Conservation (phyloP, 2,113 vertebrate species). For the Muscicapa adusta region DNA sequence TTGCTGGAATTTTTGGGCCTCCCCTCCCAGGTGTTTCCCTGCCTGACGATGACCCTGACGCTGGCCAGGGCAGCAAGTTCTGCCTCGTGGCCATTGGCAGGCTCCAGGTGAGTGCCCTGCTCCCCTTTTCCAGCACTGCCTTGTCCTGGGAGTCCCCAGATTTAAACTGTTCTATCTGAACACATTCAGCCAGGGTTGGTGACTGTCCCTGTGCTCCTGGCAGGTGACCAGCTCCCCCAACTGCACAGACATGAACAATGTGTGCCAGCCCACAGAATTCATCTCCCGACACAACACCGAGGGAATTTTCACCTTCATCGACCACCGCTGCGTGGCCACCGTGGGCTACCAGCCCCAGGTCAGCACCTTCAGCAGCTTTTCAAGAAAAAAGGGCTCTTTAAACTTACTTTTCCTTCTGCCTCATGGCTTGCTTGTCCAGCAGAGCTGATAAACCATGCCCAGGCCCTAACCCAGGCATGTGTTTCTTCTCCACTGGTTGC, state of each 20-base stretch:
- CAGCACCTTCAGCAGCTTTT: not conserved
- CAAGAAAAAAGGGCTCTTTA: fast-evolving
- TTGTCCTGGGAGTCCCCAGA: fast-evolving
- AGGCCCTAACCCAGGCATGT: not conserved
- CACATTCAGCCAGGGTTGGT: fast-evolving
- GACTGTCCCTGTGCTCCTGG: not conserved
- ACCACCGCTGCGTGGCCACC: slow-evolving; percentile 89
- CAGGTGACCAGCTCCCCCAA: slow-evolving; percentile 93
- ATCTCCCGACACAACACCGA: slow-evolving; percentile 93
- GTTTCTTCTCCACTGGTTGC: not conserved
- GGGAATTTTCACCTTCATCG: slow-evolving; percentile 92
- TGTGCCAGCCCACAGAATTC: slow-evolving; percentile 91
- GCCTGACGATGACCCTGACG: slow-evolving; percentile 89
- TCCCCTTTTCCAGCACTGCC: fast-evolving
- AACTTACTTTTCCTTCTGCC: fast-evolving
- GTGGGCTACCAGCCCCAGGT: slow-evolving; percentile 96
- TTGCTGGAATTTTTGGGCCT: not conserved
- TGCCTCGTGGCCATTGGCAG: slow-evolving; percentile 97
- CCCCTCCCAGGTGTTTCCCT: slow-evolving; percentile 83
- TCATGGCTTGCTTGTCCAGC: not conserved
- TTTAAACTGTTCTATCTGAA: fast-evolving
- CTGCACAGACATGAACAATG: slow-evolving; percentile 82
- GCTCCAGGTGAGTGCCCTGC: slow-evolving; percentile 76
- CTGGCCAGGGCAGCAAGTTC: slow-evolving; percentile 89
- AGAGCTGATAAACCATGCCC: not conserved